phyloP scores from a whole-genome alignment of 2,888 invertebrate genomes.

The Caenorhabditis imperialis region DNA sequence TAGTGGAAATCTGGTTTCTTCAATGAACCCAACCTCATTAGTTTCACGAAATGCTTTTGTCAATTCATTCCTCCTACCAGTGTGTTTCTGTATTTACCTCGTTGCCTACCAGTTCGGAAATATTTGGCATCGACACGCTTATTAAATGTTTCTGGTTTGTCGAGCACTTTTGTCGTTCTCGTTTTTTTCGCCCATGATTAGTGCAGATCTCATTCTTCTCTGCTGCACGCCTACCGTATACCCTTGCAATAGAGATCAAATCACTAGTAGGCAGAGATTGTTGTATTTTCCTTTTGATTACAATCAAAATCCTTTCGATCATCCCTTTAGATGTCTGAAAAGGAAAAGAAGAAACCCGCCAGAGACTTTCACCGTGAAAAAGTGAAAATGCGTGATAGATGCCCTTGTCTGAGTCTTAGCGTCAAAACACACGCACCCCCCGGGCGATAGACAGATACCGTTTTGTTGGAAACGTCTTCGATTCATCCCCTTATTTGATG shows the following conservation, averaged over 20 bases:
- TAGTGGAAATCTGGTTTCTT: no score
- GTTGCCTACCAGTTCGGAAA: background rate
- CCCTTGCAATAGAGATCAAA: slow-evolving; percentile 14
- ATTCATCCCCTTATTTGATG: slow-evolving; percentile 36
- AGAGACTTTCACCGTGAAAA: slow-evolving; percentile 47
- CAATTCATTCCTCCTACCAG: slow-evolving; percentile 1
- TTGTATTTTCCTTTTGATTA: no score
- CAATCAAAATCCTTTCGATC: no score
- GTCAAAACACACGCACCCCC: slow-evolving; percentile 38
- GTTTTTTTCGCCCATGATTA: no score
- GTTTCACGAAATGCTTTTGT: no score
- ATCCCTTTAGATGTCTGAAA: no score
- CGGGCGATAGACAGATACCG: slow-evolving; percentile 37
- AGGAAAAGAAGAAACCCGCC: background rate
- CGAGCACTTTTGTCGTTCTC: slow-evolving; percentile 3
- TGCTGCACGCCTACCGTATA: slow-evolving; percentile 1
- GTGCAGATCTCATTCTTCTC: background rate
- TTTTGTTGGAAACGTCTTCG: slow-evolving; percentile 18
- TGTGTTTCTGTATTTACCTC: slow-evolving; percentile 16
- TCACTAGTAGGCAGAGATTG: no score
- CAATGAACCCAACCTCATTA: slow-evolving; percentile 4
- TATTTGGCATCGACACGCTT: background rate
- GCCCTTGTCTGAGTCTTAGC: slow-evolving; percentile 47
- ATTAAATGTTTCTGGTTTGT: slow-evolving; percentile 25
- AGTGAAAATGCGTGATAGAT: slow-evolving; percentile 52